Percentiles rank a stretch among this genome's conserved stretches.
These are phyloP conservation scores for Aurelia coerulea DNA, from an alignment of 30 jellyfish, hydroid and myxozoan genomes.

Conservation along the genomic window DNA sequence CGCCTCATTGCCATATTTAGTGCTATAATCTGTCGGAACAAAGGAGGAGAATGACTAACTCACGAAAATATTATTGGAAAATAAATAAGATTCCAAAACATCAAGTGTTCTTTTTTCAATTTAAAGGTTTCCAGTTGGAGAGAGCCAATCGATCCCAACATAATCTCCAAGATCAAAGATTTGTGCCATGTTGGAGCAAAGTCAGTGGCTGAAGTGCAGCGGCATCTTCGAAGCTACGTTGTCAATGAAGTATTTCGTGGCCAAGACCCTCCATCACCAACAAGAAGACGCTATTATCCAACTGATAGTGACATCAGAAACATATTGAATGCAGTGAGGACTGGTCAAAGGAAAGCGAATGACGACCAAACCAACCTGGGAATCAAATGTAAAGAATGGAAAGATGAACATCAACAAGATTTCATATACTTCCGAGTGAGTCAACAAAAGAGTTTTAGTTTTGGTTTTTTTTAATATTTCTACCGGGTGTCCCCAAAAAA, in stretches of 20 bases:
- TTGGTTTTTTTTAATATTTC: too few relatives aligned
- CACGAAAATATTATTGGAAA: too few relatives aligned
- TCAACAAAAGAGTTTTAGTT: background rate
- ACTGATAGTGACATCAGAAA: constrained; percentile 23
- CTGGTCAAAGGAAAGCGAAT: constrained; percentile 24
- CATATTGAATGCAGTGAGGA: constrained; percentile 6
- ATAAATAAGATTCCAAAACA: background rate
- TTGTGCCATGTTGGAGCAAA: constrained; percentile 33
- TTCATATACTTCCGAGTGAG: constrained; percentile 15
- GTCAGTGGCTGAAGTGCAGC: constrained; percentile 23
- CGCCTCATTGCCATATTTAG: too few relatives aligned
- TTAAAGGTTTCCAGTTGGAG: constrained; percentile 12
- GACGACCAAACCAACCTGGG: constrained; percentile 36
- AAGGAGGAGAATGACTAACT: too few relatives aligned
- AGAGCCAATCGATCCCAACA: constrained; percentile 12
- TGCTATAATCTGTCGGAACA: too few relatives aligned
- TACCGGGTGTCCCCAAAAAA: too few relatives aligned
- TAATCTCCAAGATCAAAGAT: background rate
- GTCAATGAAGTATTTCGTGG: constrained; percentile 8
- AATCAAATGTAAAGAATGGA: constrained; percentile 25
- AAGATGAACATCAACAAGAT: constrained; percentile 16
- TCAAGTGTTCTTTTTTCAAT: background rate
- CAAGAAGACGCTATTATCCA: constrained; percentile 31
- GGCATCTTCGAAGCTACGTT: constrained; percentile 19
- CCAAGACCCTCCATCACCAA: constrained; percentile 8